A percentile compares a stretch with the other conserved stretches of the same genome.
Evolutionary conservation across 2,113 vertebrate species (phyloP).

Genomic region (Urocitellus parryii): DNA sequence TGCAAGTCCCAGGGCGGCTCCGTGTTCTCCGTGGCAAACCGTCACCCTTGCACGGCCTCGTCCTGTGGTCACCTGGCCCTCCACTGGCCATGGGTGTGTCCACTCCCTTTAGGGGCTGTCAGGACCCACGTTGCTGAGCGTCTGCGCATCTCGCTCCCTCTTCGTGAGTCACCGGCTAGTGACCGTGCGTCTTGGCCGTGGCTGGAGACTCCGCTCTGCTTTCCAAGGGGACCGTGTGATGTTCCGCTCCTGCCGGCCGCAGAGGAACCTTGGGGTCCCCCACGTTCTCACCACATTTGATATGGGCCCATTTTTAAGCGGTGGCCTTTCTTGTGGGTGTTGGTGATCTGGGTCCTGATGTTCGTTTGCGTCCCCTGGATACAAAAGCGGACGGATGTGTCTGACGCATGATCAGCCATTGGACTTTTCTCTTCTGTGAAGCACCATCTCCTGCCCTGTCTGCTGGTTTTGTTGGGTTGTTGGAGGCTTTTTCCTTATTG

Average conservation of each 20-base stretch:
- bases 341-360: not conserved
- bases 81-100: not conserved
- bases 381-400: not conserved
- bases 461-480: not conserved
- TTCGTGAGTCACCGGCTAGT: not conserved
- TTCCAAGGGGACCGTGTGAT: not conserved
- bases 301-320: not conserved
- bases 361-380: not conserved
- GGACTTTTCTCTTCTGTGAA: not conserved
- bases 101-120: not conserved
- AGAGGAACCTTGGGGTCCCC: not conserved
- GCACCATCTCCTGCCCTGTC: not conserved
- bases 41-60: too few species aligned
- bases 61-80: too few species aligned
- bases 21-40: too few species aligned
- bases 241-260: not conserved
- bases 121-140: not conserved
- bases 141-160: not conserved
- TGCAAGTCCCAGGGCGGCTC: too few species aligned
- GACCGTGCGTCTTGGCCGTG: too few species aligned
- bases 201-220: not conserved
- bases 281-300: not conserved
- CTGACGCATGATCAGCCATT: not conserved
- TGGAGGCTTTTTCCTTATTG: not conserved
- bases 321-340: not conserved